Base-by-base conservation (phyloP, 2,888 invertebrate species). In the Galerucella nymphaeae region DNA sequence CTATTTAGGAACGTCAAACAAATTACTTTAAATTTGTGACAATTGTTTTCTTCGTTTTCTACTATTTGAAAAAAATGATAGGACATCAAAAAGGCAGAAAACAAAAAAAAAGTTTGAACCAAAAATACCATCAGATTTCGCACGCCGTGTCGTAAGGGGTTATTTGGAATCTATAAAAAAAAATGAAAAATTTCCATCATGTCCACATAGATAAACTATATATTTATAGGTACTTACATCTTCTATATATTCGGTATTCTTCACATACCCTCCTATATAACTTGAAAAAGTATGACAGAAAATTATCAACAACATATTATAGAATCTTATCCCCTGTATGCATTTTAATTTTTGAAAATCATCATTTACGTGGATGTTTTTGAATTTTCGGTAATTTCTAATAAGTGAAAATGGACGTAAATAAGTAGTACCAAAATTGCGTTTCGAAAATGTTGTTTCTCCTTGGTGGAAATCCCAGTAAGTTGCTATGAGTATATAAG, bases 301-400 rank as follows among this genome's bases (percentile, higher is more conserved):
- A 61, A 80, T 80, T 42, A 81, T 77, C 14, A 80, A 41, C 13
- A 79, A 59, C 71, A 78, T 80, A 9, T 77, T 80, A 62, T 78
- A 81, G 57, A 80, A 80, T 38, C 81, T 72, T 13, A 81, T 75
- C 0, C 80, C 80, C 73, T 81, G 81, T 2, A 81, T 76, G 69
- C 76, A 78, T 73, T 76, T 80, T 48, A 81, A 62, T 73, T 73
- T 77, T 61, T 78, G 73, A 63, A 75, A 77, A 48, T 80, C 76
- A n/a, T 69, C 38, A 6, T 72, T 74, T 10, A 57, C 59, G n/a
- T 69, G 72, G n/a, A 23, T 61, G 16, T 64, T 69, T 38, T 55
- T 73, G 3, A 79, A 45, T 73, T 76, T 78, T 62, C 69, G 65
- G 68, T 75, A 80, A 66, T 80, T 80, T 50, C 70, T 71, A 30